Percentiles rank a stretch among this genome's conserved stretches.
Evolutionary conservation across 2,888 invertebrate genomes (phyloP).

Genomic region (Aphodius sticticus): DNA sequence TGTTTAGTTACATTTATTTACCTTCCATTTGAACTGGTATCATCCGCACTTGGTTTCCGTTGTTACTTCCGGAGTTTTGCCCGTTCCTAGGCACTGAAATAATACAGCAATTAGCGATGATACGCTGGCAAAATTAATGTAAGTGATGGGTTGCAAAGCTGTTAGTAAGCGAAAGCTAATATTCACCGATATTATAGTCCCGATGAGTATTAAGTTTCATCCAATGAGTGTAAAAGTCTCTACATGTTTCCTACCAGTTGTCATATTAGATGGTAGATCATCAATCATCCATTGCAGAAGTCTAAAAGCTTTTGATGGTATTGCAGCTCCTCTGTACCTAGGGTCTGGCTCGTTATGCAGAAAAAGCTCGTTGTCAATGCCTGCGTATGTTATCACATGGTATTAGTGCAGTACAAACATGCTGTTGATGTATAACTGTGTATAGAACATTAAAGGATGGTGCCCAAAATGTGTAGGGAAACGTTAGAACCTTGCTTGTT

Average conservation of each 20-base stretch:
- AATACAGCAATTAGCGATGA: conserved; percentile 24
- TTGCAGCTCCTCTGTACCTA: conserved; percentile 68
- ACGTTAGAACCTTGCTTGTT: too few species aligned
- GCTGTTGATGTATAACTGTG: neutral
- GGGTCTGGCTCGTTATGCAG: conserved; percentile 68
- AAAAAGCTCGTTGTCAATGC: conserved; percentile 65
- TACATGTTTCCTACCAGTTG: neutral
- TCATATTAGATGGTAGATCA: conserved; percentile 51
- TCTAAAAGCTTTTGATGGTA: conserved; percentile 75
- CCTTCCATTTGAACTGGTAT: conserved; percentile 76
- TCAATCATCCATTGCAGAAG: conserved; percentile 73
- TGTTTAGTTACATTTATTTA: conserved; percentile 35
- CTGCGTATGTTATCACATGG: conserved; percentile 38
- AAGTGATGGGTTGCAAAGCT: conserved; percentile 4
- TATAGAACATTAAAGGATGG: neutral
- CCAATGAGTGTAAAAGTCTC: neutral
- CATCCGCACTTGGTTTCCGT: conserved; percentile 61
- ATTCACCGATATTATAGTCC: conserved; percentile 9
- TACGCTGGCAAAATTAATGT: neutral
- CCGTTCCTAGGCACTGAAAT: conserved; percentile 18
- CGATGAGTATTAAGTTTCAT: neutral
- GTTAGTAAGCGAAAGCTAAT: conserved; percentile 25
- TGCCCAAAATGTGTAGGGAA: too few species aligned
- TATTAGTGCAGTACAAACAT: conserved; percentile 20
- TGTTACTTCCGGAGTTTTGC: conserved; percentile 36